Evolutionary conservation across 2,113 vertebrate genomes (phyloP).

Genomic region (Pelmatolapia mariae): DNA sequence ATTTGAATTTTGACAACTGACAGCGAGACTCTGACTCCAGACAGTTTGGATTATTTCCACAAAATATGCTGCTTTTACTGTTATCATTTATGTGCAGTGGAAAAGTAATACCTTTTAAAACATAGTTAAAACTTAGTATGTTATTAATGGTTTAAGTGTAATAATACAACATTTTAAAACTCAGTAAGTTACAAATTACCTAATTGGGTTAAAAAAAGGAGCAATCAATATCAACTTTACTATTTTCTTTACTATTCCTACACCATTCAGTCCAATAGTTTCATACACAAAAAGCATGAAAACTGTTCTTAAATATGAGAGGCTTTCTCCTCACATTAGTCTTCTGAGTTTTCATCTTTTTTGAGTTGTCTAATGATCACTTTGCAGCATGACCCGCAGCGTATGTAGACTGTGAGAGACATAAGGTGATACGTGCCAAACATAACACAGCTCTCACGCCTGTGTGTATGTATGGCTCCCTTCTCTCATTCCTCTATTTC

Average conservation of each 20-base stretch:
- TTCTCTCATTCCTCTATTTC: constrained; percentile 42
- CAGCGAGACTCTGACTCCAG: not conserved
- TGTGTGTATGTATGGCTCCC: constrained; percentile 2
- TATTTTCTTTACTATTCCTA: not conserved
- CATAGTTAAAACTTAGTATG: not conserved
- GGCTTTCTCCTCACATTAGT: not conserved
- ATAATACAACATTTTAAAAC: not conserved
- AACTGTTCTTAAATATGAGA: not conserved
- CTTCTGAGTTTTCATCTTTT: not conserved
- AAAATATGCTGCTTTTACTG: not conserved
- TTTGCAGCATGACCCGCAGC: constrained; percentile 16
- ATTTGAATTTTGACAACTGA: not conserved
- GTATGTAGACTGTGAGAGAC: constrained; percentile 35
- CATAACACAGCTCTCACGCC: constrained; percentile 41
- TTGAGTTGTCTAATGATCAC: not conserved
- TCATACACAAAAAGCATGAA: not conserved
- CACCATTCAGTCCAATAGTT: not conserved
- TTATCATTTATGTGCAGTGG: not conserved
- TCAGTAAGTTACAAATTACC: not conserved
- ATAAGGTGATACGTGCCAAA: constrained; percentile 35
- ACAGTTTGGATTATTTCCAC: not conserved
- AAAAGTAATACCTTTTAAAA: not conserved
- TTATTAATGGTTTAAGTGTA: not conserved
- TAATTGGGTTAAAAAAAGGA: not conserved
- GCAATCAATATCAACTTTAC: not conserved